Percentiles rank a stretch among this genome's conserved stretches.
phyloP scores from a whole-genome alignment of 2,888 invertebrate genomes.

The Danaus chrysippus region DNA sequence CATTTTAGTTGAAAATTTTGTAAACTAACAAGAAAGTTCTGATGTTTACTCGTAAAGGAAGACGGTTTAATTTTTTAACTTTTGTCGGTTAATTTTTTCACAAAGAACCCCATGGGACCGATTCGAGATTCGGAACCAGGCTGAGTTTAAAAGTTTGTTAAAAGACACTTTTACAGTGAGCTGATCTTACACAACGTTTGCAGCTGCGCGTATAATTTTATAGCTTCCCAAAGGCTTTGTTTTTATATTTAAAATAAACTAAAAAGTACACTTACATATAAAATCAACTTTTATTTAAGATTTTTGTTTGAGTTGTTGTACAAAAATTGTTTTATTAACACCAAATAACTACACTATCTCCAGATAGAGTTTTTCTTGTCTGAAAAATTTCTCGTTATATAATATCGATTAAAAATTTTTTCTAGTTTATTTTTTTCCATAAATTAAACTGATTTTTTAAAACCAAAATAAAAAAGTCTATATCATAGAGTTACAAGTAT shows the following conservation, averaged over 20 bases:
- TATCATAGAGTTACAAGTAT: too few relatives aligned
- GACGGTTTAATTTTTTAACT: slow-evolving; percentile 58
- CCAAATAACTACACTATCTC: background rate
- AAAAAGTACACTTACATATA: slow-evolving; percentile 14
- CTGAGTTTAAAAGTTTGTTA: slow-evolving; percentile 69
- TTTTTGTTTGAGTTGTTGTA: background rate
- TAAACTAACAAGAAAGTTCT: slow-evolving; percentile 52
- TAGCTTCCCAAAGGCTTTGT: slow-evolving; percentile 36
- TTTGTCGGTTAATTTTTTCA: slow-evolving; percentile 73
- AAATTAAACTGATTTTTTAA: too few relatives aligned
- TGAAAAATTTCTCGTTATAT: too few relatives aligned
- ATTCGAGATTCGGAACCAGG: slow-evolving; percentile 68
- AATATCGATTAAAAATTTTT: too few relatives aligned
- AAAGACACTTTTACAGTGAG: slow-evolving; percentile 76
- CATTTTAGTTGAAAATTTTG: slow-evolving; percentile 35
- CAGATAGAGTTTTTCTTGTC: too few relatives aligned
- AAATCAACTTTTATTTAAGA: slow-evolving; percentile 1
- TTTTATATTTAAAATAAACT: slow-evolving; percentile 24
- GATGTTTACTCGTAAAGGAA: slow-evolving; percentile 72
- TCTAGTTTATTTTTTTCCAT: too few relatives aligned
- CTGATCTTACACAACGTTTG: slow-evolving; percentile 60
- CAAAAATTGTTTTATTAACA: background rate
- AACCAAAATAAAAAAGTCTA: too few relatives aligned
- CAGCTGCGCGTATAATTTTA: slow-evolving; percentile 70
- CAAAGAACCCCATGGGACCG: slow-evolving; percentile 63